Percentiles rank a stretch among this genome's conserved stretches.
phyloP scores from a whole-genome alignment of 64 coral and sea anemone species.

The Orbicella faveolata region DNA sequence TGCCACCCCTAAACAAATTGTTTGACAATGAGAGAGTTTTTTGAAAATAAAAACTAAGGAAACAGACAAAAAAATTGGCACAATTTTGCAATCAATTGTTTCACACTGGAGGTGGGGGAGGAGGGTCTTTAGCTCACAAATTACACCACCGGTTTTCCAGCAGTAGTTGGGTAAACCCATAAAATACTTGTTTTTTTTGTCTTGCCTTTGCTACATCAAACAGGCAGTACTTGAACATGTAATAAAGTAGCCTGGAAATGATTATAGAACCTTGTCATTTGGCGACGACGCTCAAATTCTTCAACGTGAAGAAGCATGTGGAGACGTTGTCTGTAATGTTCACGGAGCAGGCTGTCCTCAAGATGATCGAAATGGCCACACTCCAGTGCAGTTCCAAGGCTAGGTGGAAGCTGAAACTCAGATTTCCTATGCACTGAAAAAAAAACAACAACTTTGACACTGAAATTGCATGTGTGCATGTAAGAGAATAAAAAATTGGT shows the following conservation, averaged over 20 bases:
- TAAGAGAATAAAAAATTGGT: not conserved
- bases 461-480: not conserved
- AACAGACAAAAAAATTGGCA: too few species aligned
- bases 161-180: too few species aligned
- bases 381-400: slow-evolving; percentile 66
- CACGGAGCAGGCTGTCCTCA: slow-evolving; percentile 39
- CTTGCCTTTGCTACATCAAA: too few species aligned
- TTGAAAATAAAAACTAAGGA: too few species aligned
- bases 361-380: slow-evolving; percentile 88
- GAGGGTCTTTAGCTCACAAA: too few species aligned
- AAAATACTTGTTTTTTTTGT: too few species aligned
- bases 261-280: slow-evolving; percentile 72
- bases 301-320: slow-evolving; percentile 85
- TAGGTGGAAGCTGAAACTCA: slow-evolving; percentile 57
- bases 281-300: slow-evolving; percentile 83
- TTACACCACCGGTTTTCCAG: too few species aligned
- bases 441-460: not conserved
- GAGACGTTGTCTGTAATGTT: slow-evolving; percentile 73
- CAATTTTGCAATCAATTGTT: not conserved
- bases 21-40: too few species aligned
- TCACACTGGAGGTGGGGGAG: too few species aligned
- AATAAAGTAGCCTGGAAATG: not conserved
- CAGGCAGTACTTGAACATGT: too few species aligned
- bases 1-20: too few species aligned
- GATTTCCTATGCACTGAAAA: slow-evolving; percentile 20